Evolutionary conservation across 1,140 invertebrate species (phyloP), one percentile per base, ranked within the genome.

Genomic region (Luehdorfia chinensis): DNA sequence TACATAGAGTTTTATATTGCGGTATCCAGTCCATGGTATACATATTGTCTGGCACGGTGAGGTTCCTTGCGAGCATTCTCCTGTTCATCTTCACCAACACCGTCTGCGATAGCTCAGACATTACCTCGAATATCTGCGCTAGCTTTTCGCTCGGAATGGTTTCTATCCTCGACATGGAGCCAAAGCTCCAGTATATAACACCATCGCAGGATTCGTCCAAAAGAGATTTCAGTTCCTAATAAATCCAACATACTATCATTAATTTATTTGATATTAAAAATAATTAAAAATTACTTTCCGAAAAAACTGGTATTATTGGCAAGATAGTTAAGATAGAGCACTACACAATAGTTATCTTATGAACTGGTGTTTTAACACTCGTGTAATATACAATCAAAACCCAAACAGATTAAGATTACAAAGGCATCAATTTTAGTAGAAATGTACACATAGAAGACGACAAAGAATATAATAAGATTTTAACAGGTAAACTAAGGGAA

Each of bases 141-240:
- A 88, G 65, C 2, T 77, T 88, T 1, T 87, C 67, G 1, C 52
- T 55, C 0, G 88, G 87, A 13, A 91, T 73, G 1, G 88, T 84
- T 39, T 86, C 77, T 18, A 89, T 88, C 43, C 89, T 84, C 0
- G 91, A 81, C 76, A 90, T 91, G 0, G 92, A 90, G 0, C 93
- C 93, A 55, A 93, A 87, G 25, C 90, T 91, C 73, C 93, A 93
- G 54, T 92, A 92, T 21, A 94, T 90, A 1, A 91, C 89, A 1
- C 92, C 92, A 27, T 91, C 67, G 7, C 74, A 60, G 0, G 91
- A 87, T 18, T 86, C 78, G 45, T 91, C 89, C 8, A 93, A 59
- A 55, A 92, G 90, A 15, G 79, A 65, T 59, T 91, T 84, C 41
- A 92, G 63, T 45, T 91, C 88, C 86, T 89, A 47, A 15, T 46